phyloP scores from a whole-genome alignment of 2,113 vertebrate genomes.

The Chrysemys picta region DNA sequence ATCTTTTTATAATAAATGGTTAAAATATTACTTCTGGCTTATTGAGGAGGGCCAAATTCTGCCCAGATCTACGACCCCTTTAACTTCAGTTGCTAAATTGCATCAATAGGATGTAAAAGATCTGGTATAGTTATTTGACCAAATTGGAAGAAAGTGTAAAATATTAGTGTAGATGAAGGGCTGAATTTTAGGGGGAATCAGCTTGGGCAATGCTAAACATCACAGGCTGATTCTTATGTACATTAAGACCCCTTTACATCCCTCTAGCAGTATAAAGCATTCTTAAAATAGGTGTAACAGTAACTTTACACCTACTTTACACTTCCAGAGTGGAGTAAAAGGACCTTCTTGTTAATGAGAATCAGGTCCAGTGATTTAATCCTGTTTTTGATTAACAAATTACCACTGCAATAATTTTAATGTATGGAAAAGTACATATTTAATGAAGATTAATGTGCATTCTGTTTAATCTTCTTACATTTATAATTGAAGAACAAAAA shows the following conservation, averaged over 20 bases:
- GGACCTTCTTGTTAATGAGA: background rate
- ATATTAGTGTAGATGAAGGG: background rate
- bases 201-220: background rate
- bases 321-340: background rate
- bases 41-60: background rate
- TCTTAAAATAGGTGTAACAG: background rate
- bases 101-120: background rate
- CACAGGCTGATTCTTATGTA: background rate
- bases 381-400: background rate
- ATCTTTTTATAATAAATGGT: background rate
- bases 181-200: background rate
- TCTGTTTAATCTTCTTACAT: background rate
- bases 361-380: background rate
- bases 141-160: background rate
- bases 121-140: background rate
- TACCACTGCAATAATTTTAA: background rate
- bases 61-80: background rate
- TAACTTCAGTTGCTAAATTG: background rate
- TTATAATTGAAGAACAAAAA: background rate
- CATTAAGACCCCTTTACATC: background rate
- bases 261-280: background rate
- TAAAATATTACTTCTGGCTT: background rate
- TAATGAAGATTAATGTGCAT: background rate
- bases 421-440: background rate
- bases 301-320: background rate